Conservation (phyloP, 1,140 invertebrate species). For the Atta colombica region DNA sequence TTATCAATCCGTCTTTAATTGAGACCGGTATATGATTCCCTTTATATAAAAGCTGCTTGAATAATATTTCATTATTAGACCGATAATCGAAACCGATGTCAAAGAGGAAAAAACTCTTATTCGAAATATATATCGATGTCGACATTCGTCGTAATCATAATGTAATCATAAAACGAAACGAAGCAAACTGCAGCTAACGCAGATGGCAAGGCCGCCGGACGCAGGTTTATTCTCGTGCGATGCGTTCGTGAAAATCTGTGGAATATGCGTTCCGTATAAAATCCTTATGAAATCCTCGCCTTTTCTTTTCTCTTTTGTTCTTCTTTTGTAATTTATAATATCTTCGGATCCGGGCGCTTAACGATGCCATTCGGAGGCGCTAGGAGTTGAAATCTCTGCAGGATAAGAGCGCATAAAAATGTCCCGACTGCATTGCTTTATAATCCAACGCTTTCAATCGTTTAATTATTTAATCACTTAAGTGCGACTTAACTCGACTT, state of each 20-base stretch:
- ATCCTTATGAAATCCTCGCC: conserved; percentile 1
- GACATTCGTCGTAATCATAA: neutral
- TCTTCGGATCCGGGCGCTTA: conserved; percentile 19
- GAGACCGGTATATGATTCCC: neutral
- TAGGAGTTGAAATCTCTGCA: conserved; percentile 9
- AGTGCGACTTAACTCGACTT: neutral
- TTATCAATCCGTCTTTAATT: neutral
- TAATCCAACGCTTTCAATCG: neutral
- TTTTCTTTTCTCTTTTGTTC: neutral
- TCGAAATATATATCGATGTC: conserved; percentile 23
- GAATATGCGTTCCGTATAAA: conserved; percentile 28
- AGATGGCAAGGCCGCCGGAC: neutral
- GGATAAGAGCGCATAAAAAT: neutral
- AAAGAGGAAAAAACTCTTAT: neutral
- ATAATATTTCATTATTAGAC: neutral
- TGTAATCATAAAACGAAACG: conserved; percentile 49
- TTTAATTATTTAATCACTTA: conserved; percentile 36
- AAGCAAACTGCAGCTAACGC: conserved; percentile 27
- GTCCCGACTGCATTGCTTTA: neutral
- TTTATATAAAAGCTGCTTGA: neutral
- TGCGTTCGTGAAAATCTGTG: conserved; percentile 26
- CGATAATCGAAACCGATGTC: neutral
- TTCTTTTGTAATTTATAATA: conserved; percentile 48
- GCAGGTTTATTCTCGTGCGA: neutral
- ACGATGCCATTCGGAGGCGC: conserved; percentile 4